These are phyloP conservation scores for Troides helena DNA, from an alignment of 2,888 invertebrate species.

Conservation along the genomic window DNA sequence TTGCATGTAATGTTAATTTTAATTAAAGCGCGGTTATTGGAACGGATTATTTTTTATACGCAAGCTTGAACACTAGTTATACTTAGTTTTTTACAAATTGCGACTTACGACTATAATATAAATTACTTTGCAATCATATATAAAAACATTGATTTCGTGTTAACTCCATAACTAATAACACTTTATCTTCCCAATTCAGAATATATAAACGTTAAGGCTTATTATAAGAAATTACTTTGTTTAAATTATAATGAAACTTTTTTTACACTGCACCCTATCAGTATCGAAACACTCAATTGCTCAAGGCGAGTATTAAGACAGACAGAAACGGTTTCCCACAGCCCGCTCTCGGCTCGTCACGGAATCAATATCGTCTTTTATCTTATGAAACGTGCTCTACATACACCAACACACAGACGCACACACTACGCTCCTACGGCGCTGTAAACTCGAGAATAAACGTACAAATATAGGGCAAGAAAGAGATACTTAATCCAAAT, in stretches of 20 bases:
- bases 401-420: conserved; percentile 42
- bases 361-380: conserved; percentile 80
- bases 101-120: conserved; percentile 29
- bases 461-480: conserved; percentile 56
- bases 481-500: conserved; percentile 67
- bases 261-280: conserved; percentile 52
- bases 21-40: conserved; percentile 37
- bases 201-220: not conserved
- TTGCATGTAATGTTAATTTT: conserved; percentile 30
- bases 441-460: conserved; percentile 44
- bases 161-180: not conserved
- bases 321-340: conserved; percentile 77
- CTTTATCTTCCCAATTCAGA: not conserved
- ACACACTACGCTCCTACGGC: conserved; percentile 33
- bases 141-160: not conserved
- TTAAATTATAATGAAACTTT: conserved; percentile 26
- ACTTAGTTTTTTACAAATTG: not conserved
- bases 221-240: not conserved
- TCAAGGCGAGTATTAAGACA: conserved; percentile 70
- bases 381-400: conserved; percentile 72
- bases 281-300: conserved; percentile 57
- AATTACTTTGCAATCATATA: not conserved
- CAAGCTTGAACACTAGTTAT: conserved; percentile 33
- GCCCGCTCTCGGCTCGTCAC: conserved; percentile 73
- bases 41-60: conserved; percentile 32